phyloP scores from a whole-genome alignment of 2,113 vertebrate species.

The Pyxicephalus adspersus region DNA sequence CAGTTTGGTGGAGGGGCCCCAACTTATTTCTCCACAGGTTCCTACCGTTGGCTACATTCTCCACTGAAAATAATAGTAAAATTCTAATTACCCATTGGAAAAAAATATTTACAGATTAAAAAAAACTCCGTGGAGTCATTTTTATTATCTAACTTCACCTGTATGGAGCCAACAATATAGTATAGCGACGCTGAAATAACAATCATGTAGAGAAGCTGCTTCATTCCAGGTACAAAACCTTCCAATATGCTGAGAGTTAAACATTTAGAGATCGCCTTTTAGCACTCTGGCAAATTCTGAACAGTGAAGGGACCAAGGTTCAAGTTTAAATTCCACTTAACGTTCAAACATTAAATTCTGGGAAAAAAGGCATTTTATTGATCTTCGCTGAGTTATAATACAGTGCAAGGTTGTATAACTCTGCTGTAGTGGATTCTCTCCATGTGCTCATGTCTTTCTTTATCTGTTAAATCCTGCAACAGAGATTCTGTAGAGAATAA shows the following conservation, averaged over 20 bases:
- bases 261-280: conserved; percentile 37
- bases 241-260: conserved; percentile 17
- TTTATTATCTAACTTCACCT: too few relatives aligned
- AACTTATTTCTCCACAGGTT: too few relatives aligned
- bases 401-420: conserved; percentile 34
- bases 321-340: conserved; percentile 54
- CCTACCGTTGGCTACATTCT: too few relatives aligned
- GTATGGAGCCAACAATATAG: too few relatives aligned
- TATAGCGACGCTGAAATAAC: too few relatives aligned
- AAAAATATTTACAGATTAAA: background rate
- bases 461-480: conserved; percentile 31
- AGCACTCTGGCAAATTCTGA: conserved; percentile 39
- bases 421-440: conserved; percentile 6
- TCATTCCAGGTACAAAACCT: background rate
- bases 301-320: conserved; percentile 39
- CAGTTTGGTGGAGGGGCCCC: too few relatives aligned
- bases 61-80: too few relatives aligned
- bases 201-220: too few relatives aligned
- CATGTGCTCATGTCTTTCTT: background rate
- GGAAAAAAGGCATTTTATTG: conserved; percentile 42
- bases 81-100: too few relatives aligned
- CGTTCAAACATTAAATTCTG: conserved; percentile 52
- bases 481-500: conserved; percentile 18
- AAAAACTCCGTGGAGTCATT: background rate
- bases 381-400: conserved; percentile 46